phyloP scores from a whole-genome alignment of 2,113 vertebrate species.

The Seriola quinqueradiata region DNA sequence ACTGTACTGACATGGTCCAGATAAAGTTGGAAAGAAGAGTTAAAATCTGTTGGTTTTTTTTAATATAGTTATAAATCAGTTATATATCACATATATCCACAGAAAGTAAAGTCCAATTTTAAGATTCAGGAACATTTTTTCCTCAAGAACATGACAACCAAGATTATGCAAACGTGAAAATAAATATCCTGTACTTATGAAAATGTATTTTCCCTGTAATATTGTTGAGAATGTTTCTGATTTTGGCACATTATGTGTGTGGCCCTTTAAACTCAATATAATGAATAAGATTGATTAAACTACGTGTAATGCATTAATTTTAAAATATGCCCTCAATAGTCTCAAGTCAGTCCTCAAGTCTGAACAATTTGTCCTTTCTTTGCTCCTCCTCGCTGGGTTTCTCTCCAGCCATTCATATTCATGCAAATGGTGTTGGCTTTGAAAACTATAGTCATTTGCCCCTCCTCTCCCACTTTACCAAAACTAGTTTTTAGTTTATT shows the following conservation, averaged over 20 bases:
- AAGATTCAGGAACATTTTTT: not conserved
- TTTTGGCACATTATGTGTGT: not conserved
- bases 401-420: no score
- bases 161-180: not conserved
- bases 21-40: not conserved
- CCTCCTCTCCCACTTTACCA: no score
- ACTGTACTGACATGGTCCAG: slow-evolving; percentile 4
- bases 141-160: not conserved
- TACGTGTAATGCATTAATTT: not conserved
- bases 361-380: no score
- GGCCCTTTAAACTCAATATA: not conserved
- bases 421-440: no score
- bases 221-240: not conserved
- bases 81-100: not conserved
- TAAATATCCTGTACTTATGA: not conserved
- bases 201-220: not conserved
- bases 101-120: not conserved
- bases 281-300: not conserved
- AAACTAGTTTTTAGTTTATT: no score
- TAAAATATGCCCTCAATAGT: not conserved
- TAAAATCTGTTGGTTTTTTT: not conserved
- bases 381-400: no score
- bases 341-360: no score
- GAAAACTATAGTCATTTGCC: no score
- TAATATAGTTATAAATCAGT: not conserved